Base-by-base conservation (phyloP, 1,140 invertebrate species). In the Achroia grisella region DNA sequence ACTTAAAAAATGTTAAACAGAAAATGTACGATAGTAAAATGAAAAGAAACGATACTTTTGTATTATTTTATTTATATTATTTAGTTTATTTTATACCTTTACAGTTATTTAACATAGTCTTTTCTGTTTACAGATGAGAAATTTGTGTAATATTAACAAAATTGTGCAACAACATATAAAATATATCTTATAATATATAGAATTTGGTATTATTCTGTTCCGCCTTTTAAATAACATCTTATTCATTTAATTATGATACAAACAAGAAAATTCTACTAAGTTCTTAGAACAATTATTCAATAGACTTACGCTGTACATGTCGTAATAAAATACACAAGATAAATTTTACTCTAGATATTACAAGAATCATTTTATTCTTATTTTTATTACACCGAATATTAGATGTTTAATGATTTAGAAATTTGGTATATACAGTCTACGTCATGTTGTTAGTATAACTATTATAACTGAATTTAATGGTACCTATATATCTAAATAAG, bases 111-210 rank as follows among this genome's bases (percentile, higher is more conserved):
- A 63, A 62, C 60, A 54, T 66, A 57, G 53, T 59, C 49, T 62
- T 56, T 50, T 52, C 41, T 56, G 54, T 59, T 57, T 63, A 60
- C 55, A 63, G 56, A 66, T 52, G 41, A 56, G 44, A 59, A 49
- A 48, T 44, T 52, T 44, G 50, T 61, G 56, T 61, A 45, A 35
- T 48, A 44, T 56, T 56, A 57, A 66, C 57, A 61, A 65, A 66
- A 68, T 54, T 44, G 58, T 65, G 56, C 54, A 57, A 67, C 55
- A 66, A 64, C 47, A 58, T 62, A 62, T 64, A 62, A 68, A 64
- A 62, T 61, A 61, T 59, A 32, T 58, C 53, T 23, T 6, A n/a
- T 23, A 3, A 23, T 23, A 23, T 2, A 23, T 47, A 35, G 41
- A 27, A 58, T 61, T 44, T 54, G 45, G 29, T 55, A 37, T 32